Evolutionary conservation across 1,140 invertebrate species (phyloP).

Genomic region (Penaeus japonicus): DNA sequence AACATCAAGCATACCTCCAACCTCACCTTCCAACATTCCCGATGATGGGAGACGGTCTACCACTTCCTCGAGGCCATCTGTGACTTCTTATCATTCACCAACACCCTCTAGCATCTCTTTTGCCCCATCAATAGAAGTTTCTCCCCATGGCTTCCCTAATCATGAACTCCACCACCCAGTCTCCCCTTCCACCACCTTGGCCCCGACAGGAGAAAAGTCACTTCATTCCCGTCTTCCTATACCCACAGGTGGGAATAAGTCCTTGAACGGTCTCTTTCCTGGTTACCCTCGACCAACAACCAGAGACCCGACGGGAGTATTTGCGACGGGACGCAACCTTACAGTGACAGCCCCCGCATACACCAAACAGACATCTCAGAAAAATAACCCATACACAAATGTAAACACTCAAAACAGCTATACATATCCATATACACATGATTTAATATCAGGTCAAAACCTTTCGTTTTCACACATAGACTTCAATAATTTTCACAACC

Average conservation of each 20-base stretch:
- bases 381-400: too few species aligned
- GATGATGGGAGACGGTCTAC: too few species aligned
- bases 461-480: too few species aligned
- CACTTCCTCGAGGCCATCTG: too few species aligned
- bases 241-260: constrained; percentile 37
- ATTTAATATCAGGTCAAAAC: too few species aligned
- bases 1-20: too few species aligned
- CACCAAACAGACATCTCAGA: not conserved
- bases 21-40: too few species aligned
- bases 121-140: not conserved
- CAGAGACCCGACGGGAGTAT: constrained; percentile 24
- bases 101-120: not conserved
- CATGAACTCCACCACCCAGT: constrained; percentile 3
- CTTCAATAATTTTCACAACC: too few species aligned
- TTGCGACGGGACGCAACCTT: constrained; percentile 16
- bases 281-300: constrained; percentile 9
- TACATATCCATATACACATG: too few species aligned
- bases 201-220: constrained; percentile 13
- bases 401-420: too few species aligned
- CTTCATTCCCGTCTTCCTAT: constrained; percentile 32
- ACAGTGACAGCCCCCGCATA: not conserved
- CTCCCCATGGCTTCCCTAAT: not conserved
- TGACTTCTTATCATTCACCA: not conserved
- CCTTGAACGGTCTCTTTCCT: constrained; percentile 20
- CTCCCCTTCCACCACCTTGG: not conserved